These are phyloP conservation scores for Protobothrops mucrosquamatus DNA, from an alignment of 2,113 vertebrate genomes.

Conservation along the genomic window DNA sequence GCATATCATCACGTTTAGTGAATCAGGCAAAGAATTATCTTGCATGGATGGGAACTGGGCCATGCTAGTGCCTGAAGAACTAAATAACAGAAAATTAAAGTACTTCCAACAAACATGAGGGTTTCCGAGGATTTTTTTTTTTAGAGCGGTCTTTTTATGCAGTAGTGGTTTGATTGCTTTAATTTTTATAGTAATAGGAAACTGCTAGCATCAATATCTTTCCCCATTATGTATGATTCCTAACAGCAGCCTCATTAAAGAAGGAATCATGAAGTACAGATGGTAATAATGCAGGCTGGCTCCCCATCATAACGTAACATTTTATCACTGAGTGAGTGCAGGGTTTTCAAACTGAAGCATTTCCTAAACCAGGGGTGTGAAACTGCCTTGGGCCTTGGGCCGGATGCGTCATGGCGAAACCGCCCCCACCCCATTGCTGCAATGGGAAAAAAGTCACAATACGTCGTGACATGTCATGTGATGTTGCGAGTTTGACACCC, in stretches of 20 bases:
- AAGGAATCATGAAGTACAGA: slow-evolving; percentile 36
- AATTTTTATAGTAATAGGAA: slow-evolving; percentile 57
- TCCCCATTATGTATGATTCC: slow-evolving; percentile 34
- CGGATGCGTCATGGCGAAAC: too few relatives aligned
- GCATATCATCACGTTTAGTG: slow-evolving; percentile 62
- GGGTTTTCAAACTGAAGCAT: slow-evolving; percentile 52
- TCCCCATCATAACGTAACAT: slow-evolving; percentile 56
- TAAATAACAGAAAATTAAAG: slow-evolving; percentile 62
- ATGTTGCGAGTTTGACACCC: too few relatives aligned
- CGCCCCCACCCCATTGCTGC: too few relatives aligned
- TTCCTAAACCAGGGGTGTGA: slow-evolving; percentile 19
- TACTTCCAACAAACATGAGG: slow-evolving; percentile 39
- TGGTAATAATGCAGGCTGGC: slow-evolving; percentile 54
- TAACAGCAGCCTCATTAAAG: slow-evolving; percentile 57
- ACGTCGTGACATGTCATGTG: too few relatives aligned
- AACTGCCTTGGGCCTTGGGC: too few relatives aligned
- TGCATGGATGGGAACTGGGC: slow-evolving; percentile 40
- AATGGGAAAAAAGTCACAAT: too few relatives aligned
- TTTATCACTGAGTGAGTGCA: slow-evolving; percentile 58
- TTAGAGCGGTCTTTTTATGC: slow-evolving; percentile 35
- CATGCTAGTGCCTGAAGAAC: slow-evolving; percentile 32
- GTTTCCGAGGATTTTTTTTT: slow-evolving; percentile 33
- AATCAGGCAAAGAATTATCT: slow-evolving; percentile 34
- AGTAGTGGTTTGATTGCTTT: slow-evolving; percentile 46
- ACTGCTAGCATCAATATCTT: slow-evolving; percentile 46